These are phyloP conservation scores for Hydropotes inermis DNA, from an alignment of 2,113 vertebrate genomes.

Conservation along the genomic window DNA sequence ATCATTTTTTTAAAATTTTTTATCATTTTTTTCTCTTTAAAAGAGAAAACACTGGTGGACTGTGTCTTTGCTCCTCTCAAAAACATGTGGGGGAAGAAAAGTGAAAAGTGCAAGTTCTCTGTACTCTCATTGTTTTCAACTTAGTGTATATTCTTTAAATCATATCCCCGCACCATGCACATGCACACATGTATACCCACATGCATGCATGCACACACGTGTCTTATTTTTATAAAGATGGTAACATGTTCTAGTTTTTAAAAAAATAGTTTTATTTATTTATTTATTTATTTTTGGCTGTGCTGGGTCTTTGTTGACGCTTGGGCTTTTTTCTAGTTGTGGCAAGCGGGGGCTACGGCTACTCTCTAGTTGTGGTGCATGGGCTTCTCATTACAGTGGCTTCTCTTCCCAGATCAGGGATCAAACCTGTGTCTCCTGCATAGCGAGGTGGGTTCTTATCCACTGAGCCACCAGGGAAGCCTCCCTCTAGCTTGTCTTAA, in stretches of 20 bases:
- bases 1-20: neutral
- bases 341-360: neutral
- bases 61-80: neutral
- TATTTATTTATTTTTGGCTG: neutral
- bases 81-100: neutral
- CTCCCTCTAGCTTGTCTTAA: neutral
- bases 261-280: neutral
- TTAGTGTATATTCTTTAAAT: neutral
- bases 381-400: neutral
- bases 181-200: too few relatives aligned
- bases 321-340: neutral
- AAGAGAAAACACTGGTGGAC: neutral
- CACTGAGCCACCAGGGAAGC: neutral
- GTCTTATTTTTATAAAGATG: neutral
- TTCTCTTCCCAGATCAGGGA: neutral
- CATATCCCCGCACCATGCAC: neutral
- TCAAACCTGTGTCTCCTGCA: neutral
- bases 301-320: neutral
- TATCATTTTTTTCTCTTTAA: too few relatives aligned
- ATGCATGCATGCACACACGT: accelerated
- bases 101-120: neutral
- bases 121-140: neutral
- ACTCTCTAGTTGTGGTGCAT: neutral
- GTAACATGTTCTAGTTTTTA: neutral
- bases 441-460: neutral